These are phyloP conservation scores for Actinernus sp. DNA, from an alignment of 92 coral and sea anemone genomes.

Conservation along the genomic window DNA sequence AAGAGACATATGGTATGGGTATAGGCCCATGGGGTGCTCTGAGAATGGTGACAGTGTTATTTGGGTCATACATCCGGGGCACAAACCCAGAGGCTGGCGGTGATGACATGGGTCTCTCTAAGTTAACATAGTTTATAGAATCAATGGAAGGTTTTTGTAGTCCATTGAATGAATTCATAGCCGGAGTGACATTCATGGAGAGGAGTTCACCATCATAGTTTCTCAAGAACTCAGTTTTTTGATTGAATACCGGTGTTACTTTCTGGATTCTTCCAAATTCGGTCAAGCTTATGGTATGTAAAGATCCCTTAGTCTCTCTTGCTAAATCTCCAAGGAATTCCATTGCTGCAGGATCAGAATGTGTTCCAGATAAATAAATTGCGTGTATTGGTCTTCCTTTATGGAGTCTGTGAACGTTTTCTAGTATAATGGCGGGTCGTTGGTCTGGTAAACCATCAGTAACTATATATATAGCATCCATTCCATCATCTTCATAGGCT, in stretches of 20 bases:
- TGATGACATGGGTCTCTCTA: slow-evolving; percentile 79
- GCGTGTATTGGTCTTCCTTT: slow-evolving; percentile 92
- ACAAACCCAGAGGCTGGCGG: slow-evolving; percentile 83
- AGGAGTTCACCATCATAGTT: slow-evolving; percentile 61
- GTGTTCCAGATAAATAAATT: slow-evolving; percentile 84
- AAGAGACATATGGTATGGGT: slow-evolving; percentile 83
- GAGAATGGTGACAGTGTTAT: slow-evolving; percentile 51
- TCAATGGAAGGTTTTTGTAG: not conserved
- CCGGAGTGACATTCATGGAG: slow-evolving; percentile 28
- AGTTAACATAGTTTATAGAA: not conserved
- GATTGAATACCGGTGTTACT: slow-evolving; percentile 81
- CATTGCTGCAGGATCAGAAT: slow-evolving; percentile 84
- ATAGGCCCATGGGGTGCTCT: slow-evolving; percentile 79
- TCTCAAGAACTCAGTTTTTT: slow-evolving; percentile 68
- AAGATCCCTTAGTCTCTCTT: slow-evolving; percentile 87
- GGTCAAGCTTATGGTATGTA: slow-evolving; percentile 78
- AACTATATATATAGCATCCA: slow-evolving; percentile 92
- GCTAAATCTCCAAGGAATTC: slow-evolving; percentile 93
- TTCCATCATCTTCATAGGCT: slow-evolving; percentile 86
- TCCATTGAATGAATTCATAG: not conserved
- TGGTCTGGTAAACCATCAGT: slow-evolving; percentile 98
- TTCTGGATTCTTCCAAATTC: slow-evolving; percentile 83
- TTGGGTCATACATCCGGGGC: slow-evolving; percentile 67
- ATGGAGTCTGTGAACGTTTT: slow-evolving; percentile 80
- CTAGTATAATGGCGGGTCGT: slow-evolving; percentile 82